Evolutionary conservation across 92 coral and sea anemone genomes (phyloP).

Genomic region (Porites lobata): DNA sequence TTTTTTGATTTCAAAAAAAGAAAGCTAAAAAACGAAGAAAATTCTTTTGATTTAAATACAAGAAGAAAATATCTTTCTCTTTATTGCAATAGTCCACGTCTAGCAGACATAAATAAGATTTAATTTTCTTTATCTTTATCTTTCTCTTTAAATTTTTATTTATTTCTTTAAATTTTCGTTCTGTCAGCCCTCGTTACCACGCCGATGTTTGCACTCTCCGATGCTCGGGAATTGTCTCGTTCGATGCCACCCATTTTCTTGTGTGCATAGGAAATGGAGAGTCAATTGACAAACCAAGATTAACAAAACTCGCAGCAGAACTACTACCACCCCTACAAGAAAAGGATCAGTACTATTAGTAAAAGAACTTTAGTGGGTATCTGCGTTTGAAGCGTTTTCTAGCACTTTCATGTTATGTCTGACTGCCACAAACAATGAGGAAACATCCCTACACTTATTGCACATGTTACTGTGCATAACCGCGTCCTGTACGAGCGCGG

Average conservation of each 20-base stretch:
- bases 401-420: too few species aligned
- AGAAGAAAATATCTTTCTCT: constrained; percentile 8
- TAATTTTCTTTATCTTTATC: neutral
- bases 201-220: constrained; percentile 48
- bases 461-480: too few species aligned
- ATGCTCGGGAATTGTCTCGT: constrained; percentile 47
- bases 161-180: neutral
- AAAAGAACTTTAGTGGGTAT: neutral
- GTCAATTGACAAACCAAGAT: constrained; percentile 89
- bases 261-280: constrained; percentile 83
- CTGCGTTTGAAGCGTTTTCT: neutral
- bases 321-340: constrained; percentile 82
- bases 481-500: too few species aligned
- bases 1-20: too few species aligned
- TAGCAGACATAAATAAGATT: constrained; percentile 10
- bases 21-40: neutral
- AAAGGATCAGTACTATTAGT: neutral
- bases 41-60: neutral
- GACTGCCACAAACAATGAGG: too few species aligned
- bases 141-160: neutral
- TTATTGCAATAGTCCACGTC: neutral
- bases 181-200: constrained; percentile 9
- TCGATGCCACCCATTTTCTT: constrained; percentile 5
- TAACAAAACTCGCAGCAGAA: constrained; percentile 95
- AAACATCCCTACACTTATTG: too few species aligned